Evolutionary conservation across 2,113 vertebrate species (phyloP), one percentile per base, ranked within the genome.

Genomic region (Terrapene triunguis): DNA sequence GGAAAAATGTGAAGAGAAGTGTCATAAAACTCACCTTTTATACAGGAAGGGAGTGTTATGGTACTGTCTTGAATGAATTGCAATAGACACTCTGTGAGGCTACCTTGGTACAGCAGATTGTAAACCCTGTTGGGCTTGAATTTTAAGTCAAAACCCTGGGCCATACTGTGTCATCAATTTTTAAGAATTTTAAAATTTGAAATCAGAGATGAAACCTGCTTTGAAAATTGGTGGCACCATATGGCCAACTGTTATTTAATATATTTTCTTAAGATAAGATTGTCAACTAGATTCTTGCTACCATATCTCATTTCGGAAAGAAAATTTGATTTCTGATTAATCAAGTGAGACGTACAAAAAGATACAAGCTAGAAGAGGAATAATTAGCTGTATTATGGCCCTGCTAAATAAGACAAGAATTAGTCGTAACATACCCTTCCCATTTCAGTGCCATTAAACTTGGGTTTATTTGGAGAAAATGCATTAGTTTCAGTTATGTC

Each of bases 21-120:
- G 48, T 0, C 16, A 29, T 13, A 1, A 0, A 0, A 62, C 83
- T 91, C 32, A 48, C n/a, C 44, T 91, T 44, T 32, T 51, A 13
- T 89, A 47, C 42, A 69, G 78, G 50, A 80, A 89, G 44, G 12
- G 10, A 10, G 50, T 16, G 12, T 44, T 89, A 42, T 42, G 0
- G 6, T 42, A 1, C 59, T 4, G 51, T 76, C 32, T 48, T 29
- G 42, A n/a, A 3, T 59, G 78, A 84, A 25, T 55, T 3, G 0
- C 21, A 5, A 12, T 24, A 10, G 42, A 72, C 74, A 47, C 80
- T 86, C 24, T 76, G 1, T n/a, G 17, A 0, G 27, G 9, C 32
- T 27, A 50, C 11, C 42, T 86, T 2, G 3, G 51, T 48, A 57
- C 2, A 1, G 29, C 72, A 35, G 13, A 3, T 27, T 51, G 42